A percentile compares a stretch with the other conserved stretches of the same genome.
Evolutionary conservation across 2,888 invertebrate genomes (phyloP).

Genomic region (Crepidodera aurea): DNA sequence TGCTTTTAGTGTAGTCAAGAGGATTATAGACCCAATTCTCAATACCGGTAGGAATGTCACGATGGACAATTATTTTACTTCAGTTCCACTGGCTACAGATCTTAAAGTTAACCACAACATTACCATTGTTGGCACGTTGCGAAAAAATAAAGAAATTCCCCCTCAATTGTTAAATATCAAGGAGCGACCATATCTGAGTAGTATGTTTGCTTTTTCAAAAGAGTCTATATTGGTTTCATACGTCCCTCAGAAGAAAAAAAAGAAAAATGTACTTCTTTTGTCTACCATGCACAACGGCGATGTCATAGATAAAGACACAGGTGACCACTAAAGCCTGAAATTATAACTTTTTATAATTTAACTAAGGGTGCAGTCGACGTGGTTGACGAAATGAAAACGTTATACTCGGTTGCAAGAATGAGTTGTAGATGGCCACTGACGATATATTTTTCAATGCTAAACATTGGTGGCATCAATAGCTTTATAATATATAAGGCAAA

Average conservation of each 20-base stretch:
- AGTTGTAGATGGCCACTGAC: conserved; percentile 20
- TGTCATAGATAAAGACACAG: conserved; percentile 24
- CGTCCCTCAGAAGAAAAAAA: conserved; percentile 30
- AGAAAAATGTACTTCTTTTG: conserved; percentile 39
- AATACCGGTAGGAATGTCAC: conserved; percentile 13
- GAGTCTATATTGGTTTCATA: conserved; percentile 37
- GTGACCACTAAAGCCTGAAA: conserved; percentile 39
- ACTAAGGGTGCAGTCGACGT: conserved; percentile 49
- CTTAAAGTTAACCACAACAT: neutral
- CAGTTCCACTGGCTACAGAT: neutral
- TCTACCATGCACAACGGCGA: conserved; percentile 39
- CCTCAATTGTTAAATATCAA: neutral
- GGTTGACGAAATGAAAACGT: conserved; percentile 48
- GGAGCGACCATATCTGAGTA: neutral
- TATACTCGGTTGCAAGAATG: conserved; percentile 22
- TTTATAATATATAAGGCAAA: neutral
- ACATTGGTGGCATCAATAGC: conserved; percentile 7
- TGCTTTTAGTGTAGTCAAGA: conserved; percentile 37
- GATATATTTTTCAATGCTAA: conserved; percentile 15
- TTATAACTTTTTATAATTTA: conserved; percentile 46
- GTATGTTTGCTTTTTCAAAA: conserved; percentile 25
- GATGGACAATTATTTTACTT: conserved; percentile 6
- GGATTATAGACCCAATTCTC: conserved; percentile 2
- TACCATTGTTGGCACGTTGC: conserved; percentile 2
- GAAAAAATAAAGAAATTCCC: conserved; percentile 6